A percentile compares a stretch with the other conserved stretches of the same genome.
These are phyloP conservation scores for Gobio occitaniae DNA, from an alignment of 2,797 vertebrate species.

Conservation along the genomic window DNA sequence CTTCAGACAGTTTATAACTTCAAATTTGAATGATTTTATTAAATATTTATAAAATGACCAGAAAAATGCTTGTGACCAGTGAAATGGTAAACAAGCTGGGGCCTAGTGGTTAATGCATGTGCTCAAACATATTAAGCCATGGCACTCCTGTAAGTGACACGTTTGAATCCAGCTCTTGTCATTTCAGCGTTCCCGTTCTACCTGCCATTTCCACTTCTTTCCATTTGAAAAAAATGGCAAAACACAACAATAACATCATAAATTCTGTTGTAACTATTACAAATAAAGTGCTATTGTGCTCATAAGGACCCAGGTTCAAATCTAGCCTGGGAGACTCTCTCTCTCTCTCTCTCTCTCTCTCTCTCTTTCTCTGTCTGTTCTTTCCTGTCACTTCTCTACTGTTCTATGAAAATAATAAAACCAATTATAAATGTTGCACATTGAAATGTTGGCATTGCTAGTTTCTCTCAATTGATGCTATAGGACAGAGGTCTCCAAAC, in stretches of 20 bases:
- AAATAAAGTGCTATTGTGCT: not conserved
- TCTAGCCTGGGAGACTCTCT: not conserved
- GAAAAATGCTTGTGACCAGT: not conserved
- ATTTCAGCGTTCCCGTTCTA: not conserved
- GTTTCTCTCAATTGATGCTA: not conserved
- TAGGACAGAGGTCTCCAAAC: not conserved
- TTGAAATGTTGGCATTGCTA: not conserved
- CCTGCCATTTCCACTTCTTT: not conserved
- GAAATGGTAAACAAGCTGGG: not conserved
- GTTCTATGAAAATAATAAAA: not conserved
- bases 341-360: too few species aligned
- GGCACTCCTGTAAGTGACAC: too few species aligned
- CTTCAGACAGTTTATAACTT: not conserved
- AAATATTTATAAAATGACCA: not conserved
- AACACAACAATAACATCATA: not conserved
- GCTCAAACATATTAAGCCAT: not conserved
- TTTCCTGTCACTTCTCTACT: not conserved
- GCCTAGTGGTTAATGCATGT: not conserved
- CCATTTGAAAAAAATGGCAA: not conserved
- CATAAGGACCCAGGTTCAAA: not conserved
- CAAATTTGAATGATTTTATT: not conserved
- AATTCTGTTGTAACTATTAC: not conserved
- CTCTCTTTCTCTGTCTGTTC: not conserved
- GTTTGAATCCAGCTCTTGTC: not conserved
- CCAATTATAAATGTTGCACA: not conserved